Percentiles rank a stretch among this genome's conserved stretches.
Conservation (phyloP, 2,888 invertebrate species). For the Lathronympha strigana region DNA sequence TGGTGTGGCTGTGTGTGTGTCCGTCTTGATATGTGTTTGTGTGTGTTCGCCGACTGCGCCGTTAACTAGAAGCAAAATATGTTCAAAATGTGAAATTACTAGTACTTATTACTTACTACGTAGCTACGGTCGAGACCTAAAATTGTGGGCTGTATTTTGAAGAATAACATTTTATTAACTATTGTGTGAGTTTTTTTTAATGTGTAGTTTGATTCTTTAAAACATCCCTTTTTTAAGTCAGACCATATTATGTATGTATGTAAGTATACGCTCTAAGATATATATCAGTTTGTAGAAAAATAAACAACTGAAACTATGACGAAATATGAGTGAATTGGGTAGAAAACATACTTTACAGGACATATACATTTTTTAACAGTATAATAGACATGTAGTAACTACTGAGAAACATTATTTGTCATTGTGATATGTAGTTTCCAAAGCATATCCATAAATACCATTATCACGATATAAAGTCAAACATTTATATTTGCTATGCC, state of each 20-base stretch:
- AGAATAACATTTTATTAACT: neutral
- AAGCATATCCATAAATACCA: constrained; percentile 55
- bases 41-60: constrained; percentile 77
- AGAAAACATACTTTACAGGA: constrained; percentile 45
- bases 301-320: constrained; percentile 31
- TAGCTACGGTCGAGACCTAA: constrained; percentile 44
- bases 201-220: constrained; percentile 13
- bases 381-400: constrained; percentile 35
- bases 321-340: constrained; percentile 27
- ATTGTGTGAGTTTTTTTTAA: neutral
- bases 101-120: no score
- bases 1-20: constrained; percentile 77
- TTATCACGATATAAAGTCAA: constrained; percentile 10
- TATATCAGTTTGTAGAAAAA: constrained; percentile 22
- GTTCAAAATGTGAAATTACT: constrained; percentile 70
- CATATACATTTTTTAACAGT: constrained; percentile 49
- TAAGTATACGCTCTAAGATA: constrained; percentile 26
- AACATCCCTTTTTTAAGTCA: constrained; percentile 33
- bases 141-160: constrained; percentile 21
- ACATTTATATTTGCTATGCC: constrained; percentile 27
- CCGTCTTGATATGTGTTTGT: constrained; percentile 83
- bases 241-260: constrained; percentile 41
- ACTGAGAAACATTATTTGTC: constrained; percentile 72
- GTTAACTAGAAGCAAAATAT: constrained; percentile 82
- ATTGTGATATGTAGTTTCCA: constrained; percentile 72